phyloP scores from a whole-genome alignment of 1,140 invertebrate genomes.

The Nasonia vitripennis region DNA sequence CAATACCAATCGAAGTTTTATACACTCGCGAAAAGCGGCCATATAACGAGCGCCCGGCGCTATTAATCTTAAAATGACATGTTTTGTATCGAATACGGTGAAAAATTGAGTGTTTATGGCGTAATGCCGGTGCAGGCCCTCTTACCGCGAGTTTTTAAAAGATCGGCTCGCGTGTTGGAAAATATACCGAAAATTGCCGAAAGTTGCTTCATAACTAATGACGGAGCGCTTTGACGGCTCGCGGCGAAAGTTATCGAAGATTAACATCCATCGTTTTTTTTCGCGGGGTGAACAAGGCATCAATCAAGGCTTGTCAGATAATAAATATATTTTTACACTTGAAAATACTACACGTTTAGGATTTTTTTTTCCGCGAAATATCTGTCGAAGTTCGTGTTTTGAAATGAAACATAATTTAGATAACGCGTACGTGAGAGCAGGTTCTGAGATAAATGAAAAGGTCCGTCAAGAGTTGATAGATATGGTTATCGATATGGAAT shows the following conservation, averaged over 20 bases:
- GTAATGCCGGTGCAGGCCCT: neutral
- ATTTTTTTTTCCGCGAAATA: too few species aligned
- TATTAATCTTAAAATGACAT: conserved; percentile 5
- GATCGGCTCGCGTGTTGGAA: too few species aligned
- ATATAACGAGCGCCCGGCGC: neutral
- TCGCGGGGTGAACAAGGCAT: too few species aligned
- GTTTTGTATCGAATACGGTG: neutral
- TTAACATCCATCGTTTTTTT: neutral
- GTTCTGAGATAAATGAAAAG: neutral
- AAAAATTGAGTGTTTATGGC: neutral
- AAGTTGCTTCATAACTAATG: neutral
- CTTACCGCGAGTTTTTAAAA: too few species aligned
- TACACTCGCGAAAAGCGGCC: neutral
- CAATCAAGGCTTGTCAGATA: too few species aligned
- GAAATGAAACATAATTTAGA: too few species aligned
- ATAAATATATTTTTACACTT: too few species aligned
- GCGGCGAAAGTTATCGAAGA: neutral
- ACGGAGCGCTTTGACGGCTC: neutral
- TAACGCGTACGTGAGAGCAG: neutral
- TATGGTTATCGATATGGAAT: neutral
- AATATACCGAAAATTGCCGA: neutral
- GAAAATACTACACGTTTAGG: too few species aligned
- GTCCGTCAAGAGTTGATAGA: neutral
- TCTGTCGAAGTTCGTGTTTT: too few species aligned
- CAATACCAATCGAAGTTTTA: neutral